phyloP scores from a whole-genome alignment of 2,113 vertebrate genomes.

The Crotalus viridis region DNA sequence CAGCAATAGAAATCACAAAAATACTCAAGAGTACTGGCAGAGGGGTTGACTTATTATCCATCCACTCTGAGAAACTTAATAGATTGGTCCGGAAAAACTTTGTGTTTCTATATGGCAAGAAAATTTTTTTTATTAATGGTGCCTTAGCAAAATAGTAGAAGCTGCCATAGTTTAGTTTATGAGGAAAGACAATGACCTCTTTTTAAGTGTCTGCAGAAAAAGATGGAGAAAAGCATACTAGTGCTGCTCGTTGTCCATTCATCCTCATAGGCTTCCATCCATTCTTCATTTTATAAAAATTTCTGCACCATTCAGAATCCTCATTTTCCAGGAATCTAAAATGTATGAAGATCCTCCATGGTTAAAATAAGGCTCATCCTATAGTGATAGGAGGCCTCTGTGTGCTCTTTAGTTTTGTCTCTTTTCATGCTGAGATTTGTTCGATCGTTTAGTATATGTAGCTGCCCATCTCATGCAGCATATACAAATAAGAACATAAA shows the following conservation, averaged over 20 bases:
- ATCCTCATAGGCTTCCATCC: background rate
- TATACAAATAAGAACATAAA: background rate
- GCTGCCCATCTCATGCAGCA: background rate
- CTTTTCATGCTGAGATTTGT: background rate
- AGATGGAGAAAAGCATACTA: background rate
- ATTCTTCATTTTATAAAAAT: background rate
- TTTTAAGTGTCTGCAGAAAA: background rate
- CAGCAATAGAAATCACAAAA: background rate
- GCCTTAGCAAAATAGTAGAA: slow-evolving; percentile 6
- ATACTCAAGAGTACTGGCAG: background rate
- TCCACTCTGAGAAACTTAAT: background rate
- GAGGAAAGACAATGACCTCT: background rate
- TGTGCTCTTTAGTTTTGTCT: background rate
- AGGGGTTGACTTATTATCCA: background rate
- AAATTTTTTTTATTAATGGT: background rate
- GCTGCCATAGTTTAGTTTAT: slow-evolving; percentile 1
- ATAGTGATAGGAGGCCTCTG: background rate
- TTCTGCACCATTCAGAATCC: background rate
- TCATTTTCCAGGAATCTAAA: background rate
- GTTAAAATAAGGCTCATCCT: background rate
- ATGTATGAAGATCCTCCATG: background rate
- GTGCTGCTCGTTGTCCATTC: background rate
- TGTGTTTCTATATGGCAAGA: background rate
- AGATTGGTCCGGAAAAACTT: background rate
- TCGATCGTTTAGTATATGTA: background rate